Percentiles rank a stretch among this genome's conserved stretches.
Evolutionary conservation across 2,888 invertebrate genomes (phyloP).

Genomic region (Pecten maximus): DNA sequence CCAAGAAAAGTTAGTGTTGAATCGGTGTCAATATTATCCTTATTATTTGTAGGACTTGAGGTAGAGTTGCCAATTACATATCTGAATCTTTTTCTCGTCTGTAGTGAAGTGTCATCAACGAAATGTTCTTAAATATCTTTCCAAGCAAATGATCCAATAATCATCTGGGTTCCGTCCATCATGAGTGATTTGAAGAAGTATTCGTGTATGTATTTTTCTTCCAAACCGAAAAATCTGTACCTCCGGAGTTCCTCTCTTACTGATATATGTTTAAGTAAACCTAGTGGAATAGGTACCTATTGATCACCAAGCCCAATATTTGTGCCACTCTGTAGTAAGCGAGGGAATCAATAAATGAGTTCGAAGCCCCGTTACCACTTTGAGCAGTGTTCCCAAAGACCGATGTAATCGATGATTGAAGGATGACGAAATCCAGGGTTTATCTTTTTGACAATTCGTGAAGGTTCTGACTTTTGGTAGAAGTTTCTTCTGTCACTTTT

Average conservation of each 20-base stretch:
- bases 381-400: conserved; percentile 72
- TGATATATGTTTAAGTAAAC: conserved; percentile 59
- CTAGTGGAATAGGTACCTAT: conserved; percentile 74
- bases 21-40: not conserved
- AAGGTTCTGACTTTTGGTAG: conserved; percentile 73
- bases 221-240: conserved; percentile 40
- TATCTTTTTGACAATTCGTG: conserved; percentile 62
- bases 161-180: conserved; percentile 55
- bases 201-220: conserved; percentile 47
- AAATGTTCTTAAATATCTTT: conserved; percentile 50
- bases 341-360: conserved; percentile 71
- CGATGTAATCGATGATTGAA: conserved; percentile 72
- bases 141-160: conserved; percentile 61
- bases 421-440: conserved; percentile 70
- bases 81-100: not conserved
- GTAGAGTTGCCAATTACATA: not conserved
- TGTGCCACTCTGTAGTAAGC: conserved; percentile 63
- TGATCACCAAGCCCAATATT: conserved; percentile 68
- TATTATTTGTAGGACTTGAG: not conserved
- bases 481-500: conserved; percentile 58
- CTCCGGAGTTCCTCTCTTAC: conserved; percentile 52
- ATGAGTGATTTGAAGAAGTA: conserved; percentile 61
- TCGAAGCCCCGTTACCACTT: conserved; percentile 72
- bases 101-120: not conserved
- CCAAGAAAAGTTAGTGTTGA: not conserved